These are phyloP conservation scores for Campylorhamphus procurvoides DNA, from an alignment of 2,113 vertebrate genomes.

Conservation along the genomic window DNA sequence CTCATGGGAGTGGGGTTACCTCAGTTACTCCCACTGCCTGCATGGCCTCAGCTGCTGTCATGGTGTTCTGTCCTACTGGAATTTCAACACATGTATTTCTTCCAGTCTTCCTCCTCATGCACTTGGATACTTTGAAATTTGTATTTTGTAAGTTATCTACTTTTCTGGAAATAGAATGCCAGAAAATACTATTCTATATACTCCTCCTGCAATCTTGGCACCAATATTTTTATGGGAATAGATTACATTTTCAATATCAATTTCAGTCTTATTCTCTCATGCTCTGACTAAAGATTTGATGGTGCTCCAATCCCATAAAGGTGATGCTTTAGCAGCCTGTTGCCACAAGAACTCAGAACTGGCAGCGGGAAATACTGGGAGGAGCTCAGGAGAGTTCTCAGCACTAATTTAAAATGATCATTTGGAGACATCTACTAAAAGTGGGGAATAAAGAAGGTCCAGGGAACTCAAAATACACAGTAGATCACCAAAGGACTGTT, in stretches of 20 bases:
- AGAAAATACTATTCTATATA: not conserved
- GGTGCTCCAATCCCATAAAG: not conserved
- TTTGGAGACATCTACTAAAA: not conserved
- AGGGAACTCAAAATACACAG: not conserved
- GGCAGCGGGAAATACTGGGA: not conserved
- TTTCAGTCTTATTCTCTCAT: not conserved
- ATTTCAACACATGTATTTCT: rapidly evolving
- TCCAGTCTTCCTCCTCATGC: not conserved
- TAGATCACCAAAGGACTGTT: not conserved
- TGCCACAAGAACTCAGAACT: not conserved
- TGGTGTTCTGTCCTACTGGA: rapidly evolving
- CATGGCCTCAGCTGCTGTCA: not conserved
- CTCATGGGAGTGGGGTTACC: not conserved
- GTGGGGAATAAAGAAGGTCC: not conserved
- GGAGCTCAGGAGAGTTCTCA: not conserved
- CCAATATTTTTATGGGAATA: not conserved
- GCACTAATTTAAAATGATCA: not conserved
- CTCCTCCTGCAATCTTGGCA: not conserved
- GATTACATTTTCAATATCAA: not conserved
- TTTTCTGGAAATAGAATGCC: not conserved
- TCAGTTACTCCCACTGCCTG: not conserved
- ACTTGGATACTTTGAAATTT: not conserved
- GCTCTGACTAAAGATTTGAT: not conserved
- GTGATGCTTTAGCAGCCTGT: not conserved
- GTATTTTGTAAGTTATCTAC: not conserved